A percentile compares a stretch with the other conserved stretches of the same genome.
phyloP scores from a whole-genome alignment of 2,113 vertebrate genomes.

The Otus sunia region DNA sequence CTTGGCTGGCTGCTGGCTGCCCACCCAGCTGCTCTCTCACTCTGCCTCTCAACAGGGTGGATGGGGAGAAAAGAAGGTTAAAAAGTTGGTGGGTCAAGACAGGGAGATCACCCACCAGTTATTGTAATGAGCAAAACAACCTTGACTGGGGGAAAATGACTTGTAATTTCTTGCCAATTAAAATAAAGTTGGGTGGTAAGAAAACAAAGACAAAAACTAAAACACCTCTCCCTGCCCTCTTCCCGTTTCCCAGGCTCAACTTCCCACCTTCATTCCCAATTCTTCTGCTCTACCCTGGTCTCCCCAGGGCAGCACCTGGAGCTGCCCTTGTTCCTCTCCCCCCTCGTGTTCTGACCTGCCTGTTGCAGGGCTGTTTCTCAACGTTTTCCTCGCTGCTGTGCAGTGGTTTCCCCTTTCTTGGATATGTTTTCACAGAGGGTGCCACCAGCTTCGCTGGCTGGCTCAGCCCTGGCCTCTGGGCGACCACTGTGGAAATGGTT shows the following conservation, averaged over 20 bases:
- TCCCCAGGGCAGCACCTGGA: background rate
- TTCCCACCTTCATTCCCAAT: background rate
- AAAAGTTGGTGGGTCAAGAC: background rate
- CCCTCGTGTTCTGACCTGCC: background rate
- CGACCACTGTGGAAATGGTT: rapidly evolving
- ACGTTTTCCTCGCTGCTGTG: rapidly evolving
- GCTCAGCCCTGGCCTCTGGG: background rate
- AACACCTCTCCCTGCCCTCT: background rate
- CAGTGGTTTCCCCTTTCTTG: background rate
- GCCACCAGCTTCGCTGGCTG: background rate
- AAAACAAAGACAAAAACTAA: background rate
- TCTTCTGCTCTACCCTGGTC: background rate
- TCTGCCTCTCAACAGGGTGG: background rate
- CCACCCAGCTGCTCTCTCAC: background rate
- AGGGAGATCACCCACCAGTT: background rate
- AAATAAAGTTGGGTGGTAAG: background rate
- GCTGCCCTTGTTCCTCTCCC: background rate
- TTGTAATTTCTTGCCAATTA: background rate
- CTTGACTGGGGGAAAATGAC: background rate
- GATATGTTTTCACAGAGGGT: background rate
- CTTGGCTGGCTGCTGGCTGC: background rate
- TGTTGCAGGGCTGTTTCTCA: background rate
- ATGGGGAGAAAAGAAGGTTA: background rate
- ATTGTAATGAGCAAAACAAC: background rate
- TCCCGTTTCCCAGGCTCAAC: background rate